These are phyloP conservation scores for Akabosia matsudoensis DNA, from an alignment of 1,140 invertebrate species.

Conservation along the genomic window DNA sequence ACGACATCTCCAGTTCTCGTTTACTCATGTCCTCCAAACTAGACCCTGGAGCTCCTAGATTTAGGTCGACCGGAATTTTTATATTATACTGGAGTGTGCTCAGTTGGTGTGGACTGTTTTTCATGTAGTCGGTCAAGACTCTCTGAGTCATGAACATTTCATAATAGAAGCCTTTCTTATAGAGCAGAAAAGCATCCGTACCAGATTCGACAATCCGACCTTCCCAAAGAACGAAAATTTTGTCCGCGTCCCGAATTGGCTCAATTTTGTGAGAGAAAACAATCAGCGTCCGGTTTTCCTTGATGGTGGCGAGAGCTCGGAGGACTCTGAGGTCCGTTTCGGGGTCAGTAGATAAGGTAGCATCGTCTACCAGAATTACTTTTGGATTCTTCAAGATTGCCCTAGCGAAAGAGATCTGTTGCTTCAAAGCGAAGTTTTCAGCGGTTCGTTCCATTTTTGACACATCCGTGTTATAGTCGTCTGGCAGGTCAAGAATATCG, in stretches of 20 bases:
- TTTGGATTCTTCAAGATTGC: constrained; percentile 3
- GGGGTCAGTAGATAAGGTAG: neutral
- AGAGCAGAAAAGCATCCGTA: constrained; percentile 4
- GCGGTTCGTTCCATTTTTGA: neutral
- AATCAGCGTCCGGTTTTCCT: constrained; percentile 30
- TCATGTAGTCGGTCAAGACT: neutral
- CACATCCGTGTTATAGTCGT: neutral
- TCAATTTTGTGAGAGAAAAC: constrained; percentile 26
- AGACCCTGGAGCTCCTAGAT: too few species aligned
- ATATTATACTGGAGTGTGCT: neutral
- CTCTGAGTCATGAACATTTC: constrained; percentile 30
- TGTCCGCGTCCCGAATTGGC: constrained; percentile 30
- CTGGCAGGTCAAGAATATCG: neutral
- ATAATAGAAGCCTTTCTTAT: constrained; percentile 32
- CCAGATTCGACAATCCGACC: constrained; percentile 24
- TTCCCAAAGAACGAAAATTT: constrained; percentile 27
- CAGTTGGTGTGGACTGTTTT: neutral
- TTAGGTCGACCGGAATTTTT: neutral
- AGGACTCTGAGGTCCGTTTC: neutral
- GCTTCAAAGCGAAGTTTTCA: neutral
- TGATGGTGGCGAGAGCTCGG: neutral
- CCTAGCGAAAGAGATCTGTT: neutral
- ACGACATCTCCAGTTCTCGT: neutral
- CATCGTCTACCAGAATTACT: neutral
- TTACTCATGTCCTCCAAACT: too few species aligned